A percentile compares a stretch with the other conserved stretches of the same genome.
These are phyloP conservation scores for Nymphalis polychloros DNA, from an alignment of 2,888 invertebrate genomes.

Conservation along the genomic window DNA sequence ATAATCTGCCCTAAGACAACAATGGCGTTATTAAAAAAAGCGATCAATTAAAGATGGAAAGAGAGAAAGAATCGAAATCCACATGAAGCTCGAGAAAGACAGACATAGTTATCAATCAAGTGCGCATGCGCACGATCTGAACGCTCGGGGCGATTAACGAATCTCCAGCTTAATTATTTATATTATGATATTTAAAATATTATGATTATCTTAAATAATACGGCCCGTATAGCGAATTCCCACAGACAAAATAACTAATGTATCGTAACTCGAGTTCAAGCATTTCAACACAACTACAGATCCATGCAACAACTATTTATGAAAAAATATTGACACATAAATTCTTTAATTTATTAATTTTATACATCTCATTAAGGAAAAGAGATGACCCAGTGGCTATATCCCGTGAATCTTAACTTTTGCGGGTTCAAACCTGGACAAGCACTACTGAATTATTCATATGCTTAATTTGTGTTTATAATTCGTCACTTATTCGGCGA, in stretches of 20 bases:
- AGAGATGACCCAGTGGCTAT: too few species aligned
- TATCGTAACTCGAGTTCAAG: background rate
- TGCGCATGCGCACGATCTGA: constrained; percentile 71
- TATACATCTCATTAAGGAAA: too few species aligned
- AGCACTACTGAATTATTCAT: too few species aligned
- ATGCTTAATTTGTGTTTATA: too few species aligned
- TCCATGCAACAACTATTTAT: too few species aligned
- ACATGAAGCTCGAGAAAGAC: constrained; percentile 50
- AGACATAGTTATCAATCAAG: constrained; percentile 74
- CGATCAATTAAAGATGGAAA: constrained; percentile 74
- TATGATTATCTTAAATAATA: constrained; percentile 65
- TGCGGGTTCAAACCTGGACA: too few species aligned
- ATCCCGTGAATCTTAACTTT: too few species aligned
- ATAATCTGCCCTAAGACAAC: constrained; percentile 73
- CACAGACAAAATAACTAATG: constrained; percentile 53
- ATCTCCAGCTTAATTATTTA: constrained; percentile 78
- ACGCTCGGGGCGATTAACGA: constrained; percentile 71
- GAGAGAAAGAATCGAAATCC: constrained; percentile 43
- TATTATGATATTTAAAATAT: constrained; percentile 80
- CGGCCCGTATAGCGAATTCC: constrained; percentile 62
- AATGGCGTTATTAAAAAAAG: constrained; percentile 73
- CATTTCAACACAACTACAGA: background rate
- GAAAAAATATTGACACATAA: too few species aligned
- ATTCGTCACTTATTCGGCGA: too few species aligned
- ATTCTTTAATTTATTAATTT: too few species aligned